These are phyloP conservation scores for Antennarius maculatus DNA, from an alignment of 2,797 vertebrate genomes.

Conservation along the genomic window DNA sequence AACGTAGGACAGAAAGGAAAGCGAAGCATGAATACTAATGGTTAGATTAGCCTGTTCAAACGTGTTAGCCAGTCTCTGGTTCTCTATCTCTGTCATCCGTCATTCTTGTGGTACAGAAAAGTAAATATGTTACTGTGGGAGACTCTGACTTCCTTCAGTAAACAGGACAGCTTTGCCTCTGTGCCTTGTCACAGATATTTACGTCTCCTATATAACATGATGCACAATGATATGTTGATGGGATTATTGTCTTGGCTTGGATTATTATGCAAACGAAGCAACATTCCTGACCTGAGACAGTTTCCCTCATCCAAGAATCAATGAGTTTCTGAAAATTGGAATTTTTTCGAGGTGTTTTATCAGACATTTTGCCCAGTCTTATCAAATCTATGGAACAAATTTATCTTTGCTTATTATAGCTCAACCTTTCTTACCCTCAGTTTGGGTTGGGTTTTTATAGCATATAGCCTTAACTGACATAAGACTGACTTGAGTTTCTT, in stretches of 20 bases:
- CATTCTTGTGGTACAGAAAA: constrained; percentile 28
- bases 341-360: no score
- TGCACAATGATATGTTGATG: constrained; percentile 41
- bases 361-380: no score
- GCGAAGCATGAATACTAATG: constrained; percentile 59
- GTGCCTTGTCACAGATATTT: constrained; percentile 44
- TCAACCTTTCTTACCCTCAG: no score
- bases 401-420: no score
- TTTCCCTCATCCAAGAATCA: constrained; percentile 13
- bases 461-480: no score
- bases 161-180: constrained; percentile 47
- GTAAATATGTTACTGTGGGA: constrained; percentile 55
- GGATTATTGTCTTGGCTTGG: constrained; percentile 43
- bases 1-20: constrained; percentile 27
- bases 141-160: constrained; percentile 54
- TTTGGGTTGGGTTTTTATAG: no score
- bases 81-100: constrained; percentile 16
- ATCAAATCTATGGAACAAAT: no score
- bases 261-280: constrained; percentile 36
- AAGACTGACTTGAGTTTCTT: no score
- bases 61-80: constrained; percentile 13
- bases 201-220: constrained; percentile 45
- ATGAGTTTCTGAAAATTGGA: background rate
- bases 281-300: constrained; percentile 8
- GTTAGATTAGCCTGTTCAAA: constrained; percentile 38